Evolutionary conservation across 2,113 vertebrate genomes (phyloP), one percentile per base, ranked within the genome.

Genomic region (Ia io): DNA sequence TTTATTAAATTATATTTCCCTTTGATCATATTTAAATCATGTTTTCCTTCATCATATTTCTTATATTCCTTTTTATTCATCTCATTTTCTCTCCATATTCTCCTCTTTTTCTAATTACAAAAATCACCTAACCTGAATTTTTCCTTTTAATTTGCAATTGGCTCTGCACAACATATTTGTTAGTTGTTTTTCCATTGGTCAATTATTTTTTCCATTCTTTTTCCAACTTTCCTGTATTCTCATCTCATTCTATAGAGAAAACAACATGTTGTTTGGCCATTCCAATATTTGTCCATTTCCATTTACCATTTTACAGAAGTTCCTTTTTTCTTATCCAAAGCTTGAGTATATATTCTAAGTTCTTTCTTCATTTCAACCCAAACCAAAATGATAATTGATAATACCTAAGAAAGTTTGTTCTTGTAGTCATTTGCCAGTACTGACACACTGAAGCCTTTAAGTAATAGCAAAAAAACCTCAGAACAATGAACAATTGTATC

Each of bases 1-100:
- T 82, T 90, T 95, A 94, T 93, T 32, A 79, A 94, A 77, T 83
- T 88, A 65, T 9, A 63, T 51, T 56, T 97, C 1, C 74, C 3
- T 63, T 89, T 93, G 44, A 67, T n/a, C 7, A 51, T 70, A 89
- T 51, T 86, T 76, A 95, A 94, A 65, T 56, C 76, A 49, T 47
- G 14, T 53, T 90, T 80, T 7, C 65, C 17, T 78, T 78, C 12
- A 84, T 20, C 17, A 71, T 40, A 71, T 67, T 82, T 70, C 40
- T 86, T 93, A 59, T 28, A 69, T 69, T 76, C 20, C 3, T 91
- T 86, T 80, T 82, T 74, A 92, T 74, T 73, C 63, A 88, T 89
- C 49, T 91, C 16, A 89, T 86, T 91, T 93, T 6, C 3, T 89
- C 11, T 85, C 51, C 9, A 63, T 28, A 47, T 32, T 73, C 28